Evolutionary conservation across 2,888 invertebrate genomes (phyloP), one percentile per base, ranked within the genome.

Genomic region (Tinea trinotella): DNA sequence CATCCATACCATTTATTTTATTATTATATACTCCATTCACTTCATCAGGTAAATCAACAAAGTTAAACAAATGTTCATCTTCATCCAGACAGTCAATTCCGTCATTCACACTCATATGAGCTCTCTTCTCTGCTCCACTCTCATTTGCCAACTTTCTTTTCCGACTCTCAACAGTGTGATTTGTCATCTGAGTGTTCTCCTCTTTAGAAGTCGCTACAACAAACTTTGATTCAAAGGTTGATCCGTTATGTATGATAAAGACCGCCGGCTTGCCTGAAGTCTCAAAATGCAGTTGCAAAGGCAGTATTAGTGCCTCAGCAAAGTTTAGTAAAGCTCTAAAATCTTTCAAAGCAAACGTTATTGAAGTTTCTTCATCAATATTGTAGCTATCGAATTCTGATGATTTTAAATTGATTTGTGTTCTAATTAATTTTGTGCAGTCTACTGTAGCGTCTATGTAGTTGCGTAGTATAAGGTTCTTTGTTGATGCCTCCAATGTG

Each of bases 271-370:
- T 90, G 62, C 96, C 96, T 53, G 92, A 90, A 34, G 87, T 87
- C 68, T 93, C 92, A 81, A 96, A 96, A 66, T 91, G 89, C 40
- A 94, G 68, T 48, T 88, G 87, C 3, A 96, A 64, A 53, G 92
- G 90, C 54, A 93, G 78, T 64, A 88, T 89, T 6, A 92, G 83
- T 1, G 89, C 87, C 74, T 96, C 97, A 0, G 94, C 92, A 78
- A 96, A 95, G 18, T 88, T 79, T 17, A 96, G 74, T 12, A 95
- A 87, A 1, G 96, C 94, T 68, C 92, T 84, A 55, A 97, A 90
- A 67, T 96, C 96, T 72, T 93, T 95, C 53, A 96, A 77, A 58
- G 94, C 93, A 74, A 96, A 96, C 59, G 96, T 96, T 22, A 97
- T 89, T 17, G 89, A 88, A 0, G 92, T 90, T 61, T 92, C 91